These are phyloP conservation scores for Caenorhabditis macrosperma DNA, from an alignment of 2,888 invertebrate genomes.

Conservation along the genomic window DNA sequence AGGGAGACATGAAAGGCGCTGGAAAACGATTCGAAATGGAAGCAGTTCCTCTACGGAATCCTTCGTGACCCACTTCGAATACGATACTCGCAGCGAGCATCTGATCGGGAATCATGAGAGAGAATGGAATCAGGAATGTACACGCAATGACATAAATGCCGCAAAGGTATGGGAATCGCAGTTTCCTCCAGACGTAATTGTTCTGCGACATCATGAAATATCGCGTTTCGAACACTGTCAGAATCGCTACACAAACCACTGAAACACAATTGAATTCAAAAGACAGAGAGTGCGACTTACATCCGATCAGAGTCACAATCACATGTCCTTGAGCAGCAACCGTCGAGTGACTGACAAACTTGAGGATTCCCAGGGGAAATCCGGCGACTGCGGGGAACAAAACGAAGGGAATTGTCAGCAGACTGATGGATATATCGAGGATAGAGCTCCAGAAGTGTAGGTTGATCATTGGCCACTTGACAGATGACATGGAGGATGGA, in stretches of 20 bases:
- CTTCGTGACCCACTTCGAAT: not conserved
- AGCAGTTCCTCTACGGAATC: not conserved
- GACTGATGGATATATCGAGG: not conserved
- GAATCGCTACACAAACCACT: not conserved
- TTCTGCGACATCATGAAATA: not conserved
- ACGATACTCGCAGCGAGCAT: not conserved
- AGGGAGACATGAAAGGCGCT: constrained; percentile 1
- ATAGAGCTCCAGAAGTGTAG: not conserved
- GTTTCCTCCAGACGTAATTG: not conserved
- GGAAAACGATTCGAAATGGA: not conserved
- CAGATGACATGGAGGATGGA: not conserved
- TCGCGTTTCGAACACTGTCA: not conserved
- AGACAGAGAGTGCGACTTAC: not conserved
- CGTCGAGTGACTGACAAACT: not conserved
- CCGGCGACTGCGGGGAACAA: constrained; percentile 4
- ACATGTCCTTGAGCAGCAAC: not conserved
- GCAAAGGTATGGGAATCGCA: not conserved
- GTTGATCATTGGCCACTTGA: constrained; percentile 3
- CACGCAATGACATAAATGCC: not conserved
- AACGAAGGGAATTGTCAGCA: not conserved
- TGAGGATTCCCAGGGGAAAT: not conserved
- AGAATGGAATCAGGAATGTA: not conserved
- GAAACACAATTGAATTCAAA: not conserved
- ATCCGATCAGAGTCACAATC: not conserved
- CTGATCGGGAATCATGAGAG: not conserved